Conservation (phyloP, 2,797 vertebrate species). For the Neopelma chrysocephalum region DNA sequence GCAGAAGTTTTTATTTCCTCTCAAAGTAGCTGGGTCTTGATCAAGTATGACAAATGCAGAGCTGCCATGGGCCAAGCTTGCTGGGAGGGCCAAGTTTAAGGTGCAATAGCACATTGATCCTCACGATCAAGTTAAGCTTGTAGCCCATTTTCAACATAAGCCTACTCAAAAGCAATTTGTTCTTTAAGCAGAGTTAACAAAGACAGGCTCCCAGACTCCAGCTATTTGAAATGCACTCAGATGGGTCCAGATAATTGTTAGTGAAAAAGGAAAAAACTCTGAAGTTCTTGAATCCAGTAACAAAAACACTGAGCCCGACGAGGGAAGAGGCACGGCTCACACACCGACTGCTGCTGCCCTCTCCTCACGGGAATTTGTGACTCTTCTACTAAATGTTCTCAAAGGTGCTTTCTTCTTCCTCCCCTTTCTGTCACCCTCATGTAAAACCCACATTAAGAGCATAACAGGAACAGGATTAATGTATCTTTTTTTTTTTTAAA, state of each 20-base stretch:
- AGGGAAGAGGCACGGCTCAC: not conserved
- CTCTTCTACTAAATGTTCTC: not conserved
- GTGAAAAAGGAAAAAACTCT: not conserved
- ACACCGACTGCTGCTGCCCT: not conserved
- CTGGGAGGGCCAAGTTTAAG: not conserved
- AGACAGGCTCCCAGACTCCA: not conserved
- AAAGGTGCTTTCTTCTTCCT: not conserved
- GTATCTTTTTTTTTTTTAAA: not conserved
- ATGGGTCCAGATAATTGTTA: not conserved
- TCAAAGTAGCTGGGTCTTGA: not conserved
- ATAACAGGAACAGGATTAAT: not conserved
- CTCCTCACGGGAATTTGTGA: fast-evolving
- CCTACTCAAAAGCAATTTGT: not conserved
- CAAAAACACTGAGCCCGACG: not conserved
- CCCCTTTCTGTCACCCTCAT: not conserved
- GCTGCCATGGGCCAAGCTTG: not conserved
- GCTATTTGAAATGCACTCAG: not conserved
- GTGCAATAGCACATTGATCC: not conserved
- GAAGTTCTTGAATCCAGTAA: not conserved
- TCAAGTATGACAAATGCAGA: not conserved
- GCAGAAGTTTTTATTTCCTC: not conserved
- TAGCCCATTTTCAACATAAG: not conserved
- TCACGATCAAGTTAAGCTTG: not conserved
- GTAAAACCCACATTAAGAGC: not conserved
- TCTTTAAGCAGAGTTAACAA: not conserved